Percentiles rank a stretch among this genome's conserved stretches.
Conservation (phyloP, 2,888 invertebrate genomes). For the Gastrophysa polygoni region DNA sequence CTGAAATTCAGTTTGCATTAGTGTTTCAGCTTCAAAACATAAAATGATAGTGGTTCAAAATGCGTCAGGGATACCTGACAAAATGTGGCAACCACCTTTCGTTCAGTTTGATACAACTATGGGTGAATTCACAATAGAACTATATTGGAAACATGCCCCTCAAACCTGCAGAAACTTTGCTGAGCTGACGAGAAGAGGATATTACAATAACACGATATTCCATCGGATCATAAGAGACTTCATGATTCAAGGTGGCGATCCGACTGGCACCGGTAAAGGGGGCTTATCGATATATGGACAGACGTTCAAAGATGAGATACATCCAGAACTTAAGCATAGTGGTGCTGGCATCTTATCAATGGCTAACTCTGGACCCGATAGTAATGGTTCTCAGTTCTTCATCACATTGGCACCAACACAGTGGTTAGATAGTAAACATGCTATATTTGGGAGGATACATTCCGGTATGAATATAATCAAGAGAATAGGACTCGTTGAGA, state of each 20-base stretch:
- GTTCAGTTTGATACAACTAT: slow-evolving; percentile 86
- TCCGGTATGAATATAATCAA: slow-evolving; percentile 91
- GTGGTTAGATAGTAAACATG: slow-evolving; percentile 97
- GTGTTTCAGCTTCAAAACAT: too few relatives aligned
- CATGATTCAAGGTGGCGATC: slow-evolving; percentile 97
- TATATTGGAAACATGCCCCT: slow-evolving; percentile 99
- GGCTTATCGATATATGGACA: slow-evolving; percentile 97
- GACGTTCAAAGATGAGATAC: slow-evolving; percentile 94
- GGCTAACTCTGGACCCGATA: slow-evolving; percentile 98
- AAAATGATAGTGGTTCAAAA: slow-evolving; percentile 59
- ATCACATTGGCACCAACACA: slow-evolving; percentile 96
- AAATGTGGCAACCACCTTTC: slow-evolving; percentile 87
- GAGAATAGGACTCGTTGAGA: slow-evolving; percentile 91
- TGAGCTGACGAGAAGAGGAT: slow-evolving; percentile 89
- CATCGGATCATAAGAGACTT: slow-evolving; percentile 94
- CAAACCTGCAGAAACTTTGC: slow-evolving; percentile 97
- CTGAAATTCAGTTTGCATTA: too few relatives aligned
- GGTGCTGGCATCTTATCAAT: slow-evolving; percentile 90
- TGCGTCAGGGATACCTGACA: slow-evolving; percentile 79
- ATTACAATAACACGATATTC: slow-evolving; percentile 95
- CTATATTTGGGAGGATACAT: slow-evolving; percentile 92
- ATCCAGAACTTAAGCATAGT: slow-evolving; percentile 93
- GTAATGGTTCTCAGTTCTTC: slow-evolving; percentile 98
- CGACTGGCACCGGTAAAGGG: slow-evolving; percentile 86
- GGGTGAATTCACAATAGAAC: slow-evolving; percentile 89